Conservation (phyloP, 2,797 vertebrate genomes). For the Lepus oiostolus region DNA sequence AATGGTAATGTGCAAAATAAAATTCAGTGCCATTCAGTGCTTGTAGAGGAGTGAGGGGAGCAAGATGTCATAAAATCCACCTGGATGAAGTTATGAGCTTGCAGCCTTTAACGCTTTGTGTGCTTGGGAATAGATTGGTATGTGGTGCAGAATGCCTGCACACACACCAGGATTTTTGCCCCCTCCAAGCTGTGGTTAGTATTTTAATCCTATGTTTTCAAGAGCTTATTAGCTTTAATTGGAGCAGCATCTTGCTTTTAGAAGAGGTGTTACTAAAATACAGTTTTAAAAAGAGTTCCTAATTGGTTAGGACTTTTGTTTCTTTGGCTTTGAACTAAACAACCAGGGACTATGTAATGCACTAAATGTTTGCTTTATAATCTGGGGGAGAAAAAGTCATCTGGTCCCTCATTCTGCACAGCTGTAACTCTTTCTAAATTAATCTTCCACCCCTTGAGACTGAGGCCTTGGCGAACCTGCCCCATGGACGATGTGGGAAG, state of each 20-base stretch:
- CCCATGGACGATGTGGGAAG: constrained; percentile 47
- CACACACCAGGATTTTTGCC: neutral
- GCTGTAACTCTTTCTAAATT: constrained; percentile 68
- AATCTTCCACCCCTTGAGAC: constrained; percentile 64
- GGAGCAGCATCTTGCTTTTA: constrained; percentile 1
- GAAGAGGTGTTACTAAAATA: constrained; percentile 32
- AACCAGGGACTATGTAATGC: neutral
- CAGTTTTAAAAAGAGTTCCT: constrained; percentile 28
- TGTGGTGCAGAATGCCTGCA: fast-evolving
- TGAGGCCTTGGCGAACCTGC: constrained; percentile 48
- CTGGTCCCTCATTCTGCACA: constrained; percentile 45
- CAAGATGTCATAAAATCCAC: neutral
- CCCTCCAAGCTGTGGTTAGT: neutral
- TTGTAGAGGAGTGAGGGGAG: neutral
- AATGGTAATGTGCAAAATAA: neutral
- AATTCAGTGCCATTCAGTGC: neutral
- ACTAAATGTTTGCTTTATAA: constrained; percentile 66
- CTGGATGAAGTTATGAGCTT: neutral
- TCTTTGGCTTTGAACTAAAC: constrained; percentile 56
- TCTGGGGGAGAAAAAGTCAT: neutral
- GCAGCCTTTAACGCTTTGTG: neutral
- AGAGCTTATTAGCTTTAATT: neutral
- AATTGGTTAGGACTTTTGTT: constrained; percentile 14
- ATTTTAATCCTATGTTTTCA: neutral
- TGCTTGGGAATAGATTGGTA: neutral